Evolutionary conservation across 1,140 invertebrate species (phyloP), one percentile per base, ranked within the genome.

Genomic region (Pachypeltis micranthus): DNA sequence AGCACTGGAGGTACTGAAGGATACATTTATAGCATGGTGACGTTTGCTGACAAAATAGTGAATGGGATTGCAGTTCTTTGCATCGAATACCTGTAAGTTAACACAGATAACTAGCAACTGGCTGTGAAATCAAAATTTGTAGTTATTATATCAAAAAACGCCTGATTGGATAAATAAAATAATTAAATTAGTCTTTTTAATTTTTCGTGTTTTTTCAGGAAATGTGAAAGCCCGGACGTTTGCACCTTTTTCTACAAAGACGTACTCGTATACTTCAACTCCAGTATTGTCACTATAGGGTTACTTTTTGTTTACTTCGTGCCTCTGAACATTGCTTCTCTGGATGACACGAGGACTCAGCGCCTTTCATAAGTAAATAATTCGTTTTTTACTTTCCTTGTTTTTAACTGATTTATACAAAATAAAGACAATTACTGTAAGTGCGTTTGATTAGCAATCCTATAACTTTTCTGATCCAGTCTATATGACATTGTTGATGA

Each of bases 11-110:
- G 86, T 0, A 85, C 90, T 73, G 90, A 85, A 69, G 90, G 92
- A 59, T 86, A 92, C 67, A 89, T 97, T 39, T 97, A 95, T 75
- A 93, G 93, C 26, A 83, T 88, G 28, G 94, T 97, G 72, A 95
- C 91, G 66, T 95, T 96, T 76, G 83, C 90, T 3, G 93, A 97
- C 73, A 97, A 97, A 80, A 76, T 96, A 14, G 82, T 93, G 24
- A 89, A 93, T 68, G 94, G 94, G 3, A 72, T 91, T 19, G 88
- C 87, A 29, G 88, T 96, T 34, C 81, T 93, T 61, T 72, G 91
- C 24, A 92, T 96, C 66, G 90, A 96, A 77, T 80, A 82, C 73
- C 80, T 83, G 85, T 86, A 74, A 80, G 79, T 77, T 7, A 16
- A 39, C 7, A 39, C n/a, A n/a, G n/a, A n/a, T n/a, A n/a, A n/a